A percentile compares a stretch with the other conserved stretches of the same genome.
Evolutionary conservation across 2,113 vertebrate genomes (phyloP).

Genomic region (Paradoxurus hermaphroditus): DNA sequence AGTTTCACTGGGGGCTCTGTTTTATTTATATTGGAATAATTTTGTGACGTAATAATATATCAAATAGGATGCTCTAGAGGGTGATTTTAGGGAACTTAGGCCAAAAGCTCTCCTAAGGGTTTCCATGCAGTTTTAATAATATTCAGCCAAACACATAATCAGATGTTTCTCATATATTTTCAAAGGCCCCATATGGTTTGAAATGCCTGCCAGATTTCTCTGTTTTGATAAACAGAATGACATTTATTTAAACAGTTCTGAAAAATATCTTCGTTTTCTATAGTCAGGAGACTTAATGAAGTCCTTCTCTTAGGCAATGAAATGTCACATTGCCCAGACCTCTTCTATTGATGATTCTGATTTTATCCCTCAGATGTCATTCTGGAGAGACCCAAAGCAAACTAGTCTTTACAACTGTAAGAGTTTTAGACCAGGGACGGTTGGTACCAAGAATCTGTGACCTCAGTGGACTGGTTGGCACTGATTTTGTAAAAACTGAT

Average conservation of each 20-base stretch:
- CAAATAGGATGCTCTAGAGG: not conserved
- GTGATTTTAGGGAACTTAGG: not conserved
- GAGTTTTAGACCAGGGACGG: not conserved
- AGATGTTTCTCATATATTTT: slow-evolving; percentile 21
- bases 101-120: not conserved
- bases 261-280: not conserved
- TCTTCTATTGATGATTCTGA: not conserved
- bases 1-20: not conserved
- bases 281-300: not conserved
- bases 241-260: slow-evolving; percentile 29
- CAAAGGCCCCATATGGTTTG: slow-evolving; percentile 30
- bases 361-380: not conserved
- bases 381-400: not conserved
- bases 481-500: not conserved
- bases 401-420: not conserved
- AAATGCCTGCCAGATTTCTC: not conserved
- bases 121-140: not conserved
- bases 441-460: not conserved
- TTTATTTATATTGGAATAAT: not conserved
- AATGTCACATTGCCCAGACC: too few species aligned
- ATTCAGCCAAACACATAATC: not conserved
- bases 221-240: slow-evolving; percentile 48
- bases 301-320: too few species aligned
- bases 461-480: not conserved
- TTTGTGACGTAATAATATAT: not conserved